Percentiles rank a stretch among this genome's conserved stretches.
phyloP scores from a whole-genome alignment of 2,797 vertebrate genomes.

The Rhinophrynus dorsalis region DNA sequence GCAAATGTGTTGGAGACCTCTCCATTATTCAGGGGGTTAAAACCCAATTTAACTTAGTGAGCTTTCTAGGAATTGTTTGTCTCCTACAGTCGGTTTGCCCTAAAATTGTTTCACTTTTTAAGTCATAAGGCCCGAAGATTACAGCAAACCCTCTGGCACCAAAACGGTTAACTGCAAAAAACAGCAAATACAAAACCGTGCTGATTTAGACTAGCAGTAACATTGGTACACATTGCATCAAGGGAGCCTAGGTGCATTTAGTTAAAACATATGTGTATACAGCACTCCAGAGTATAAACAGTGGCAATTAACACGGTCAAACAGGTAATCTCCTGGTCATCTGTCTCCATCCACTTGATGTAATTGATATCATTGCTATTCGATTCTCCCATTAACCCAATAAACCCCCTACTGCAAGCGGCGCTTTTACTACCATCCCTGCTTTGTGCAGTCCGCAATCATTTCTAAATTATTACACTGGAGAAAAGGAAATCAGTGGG shows the following conservation, averaged over 20 bases:
- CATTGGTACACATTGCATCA: too few relatives aligned
- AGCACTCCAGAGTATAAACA: background rate
- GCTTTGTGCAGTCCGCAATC: background rate
- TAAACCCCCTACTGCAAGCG: background rate
- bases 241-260: background rate
- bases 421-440: background rate
- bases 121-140: too few relatives aligned
- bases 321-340: background rate
- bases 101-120: too few relatives aligned
- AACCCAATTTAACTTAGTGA: too few relatives aligned
- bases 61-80: too few relatives aligned
- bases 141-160: too few relatives aligned
- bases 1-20: too few relatives aligned
- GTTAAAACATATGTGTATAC: background rate
- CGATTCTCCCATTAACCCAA: background rate
- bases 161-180: too few relatives aligned
- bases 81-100: too few relatives aligned
- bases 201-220: too few relatives aligned
- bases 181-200: too few relatives aligned
- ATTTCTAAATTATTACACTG: background rate
- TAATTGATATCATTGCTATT: constrained; percentile 17
- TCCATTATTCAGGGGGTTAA: too few relatives aligned
- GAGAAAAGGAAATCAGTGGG: background rate
- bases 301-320: background rate
- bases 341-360: constrained; percentile 2